A percentile compares a stretch with the other conserved stretches of the same genome.
phyloP scores from a whole-genome alignment of 2,113 vertebrate species.

The Apaloderma vittatum region DNA sequence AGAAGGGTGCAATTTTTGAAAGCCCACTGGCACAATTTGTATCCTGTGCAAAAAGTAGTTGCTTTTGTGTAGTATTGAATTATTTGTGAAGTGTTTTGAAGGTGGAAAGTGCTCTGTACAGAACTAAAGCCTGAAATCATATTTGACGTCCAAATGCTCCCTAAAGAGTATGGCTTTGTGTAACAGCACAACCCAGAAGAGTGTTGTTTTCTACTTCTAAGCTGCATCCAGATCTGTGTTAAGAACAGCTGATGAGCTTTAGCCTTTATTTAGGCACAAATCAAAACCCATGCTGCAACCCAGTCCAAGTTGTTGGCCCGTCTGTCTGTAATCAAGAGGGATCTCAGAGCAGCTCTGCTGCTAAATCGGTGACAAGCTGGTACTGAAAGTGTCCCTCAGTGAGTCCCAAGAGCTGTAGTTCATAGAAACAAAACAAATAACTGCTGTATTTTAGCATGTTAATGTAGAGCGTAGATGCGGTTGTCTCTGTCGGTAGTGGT shows the following conservation, averaged over 20 bases:
- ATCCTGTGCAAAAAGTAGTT: neutral
- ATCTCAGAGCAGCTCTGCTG: neutral
- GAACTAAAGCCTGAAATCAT: neutral
- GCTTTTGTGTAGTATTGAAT: neutral
- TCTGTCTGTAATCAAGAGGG: neutral
- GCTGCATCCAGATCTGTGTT: neutral
- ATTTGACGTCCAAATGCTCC: neutral
- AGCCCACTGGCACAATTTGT: neutral
- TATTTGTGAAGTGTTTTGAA: neutral
- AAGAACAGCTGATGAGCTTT: neutral
- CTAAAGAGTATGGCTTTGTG: neutral
- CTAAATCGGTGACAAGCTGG: neutral
- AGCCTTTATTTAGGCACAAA: neutral
- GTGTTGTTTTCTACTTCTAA: neutral
- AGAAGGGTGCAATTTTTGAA: neutral
- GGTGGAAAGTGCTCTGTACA: neutral
- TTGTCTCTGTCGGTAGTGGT: fast-evolving
- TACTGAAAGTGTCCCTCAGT: neutral
- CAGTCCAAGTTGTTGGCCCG: neutral
- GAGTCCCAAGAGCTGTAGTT: neutral
- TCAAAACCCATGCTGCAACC: neutral
- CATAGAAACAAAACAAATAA: neutral
- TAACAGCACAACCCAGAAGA: neutral
- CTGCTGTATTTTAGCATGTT: neutral
- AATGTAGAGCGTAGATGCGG: neutral